Evolutionary conservation across 1,140 invertebrate species (phyloP).

Genomic region (Ips nitidus): DNA sequence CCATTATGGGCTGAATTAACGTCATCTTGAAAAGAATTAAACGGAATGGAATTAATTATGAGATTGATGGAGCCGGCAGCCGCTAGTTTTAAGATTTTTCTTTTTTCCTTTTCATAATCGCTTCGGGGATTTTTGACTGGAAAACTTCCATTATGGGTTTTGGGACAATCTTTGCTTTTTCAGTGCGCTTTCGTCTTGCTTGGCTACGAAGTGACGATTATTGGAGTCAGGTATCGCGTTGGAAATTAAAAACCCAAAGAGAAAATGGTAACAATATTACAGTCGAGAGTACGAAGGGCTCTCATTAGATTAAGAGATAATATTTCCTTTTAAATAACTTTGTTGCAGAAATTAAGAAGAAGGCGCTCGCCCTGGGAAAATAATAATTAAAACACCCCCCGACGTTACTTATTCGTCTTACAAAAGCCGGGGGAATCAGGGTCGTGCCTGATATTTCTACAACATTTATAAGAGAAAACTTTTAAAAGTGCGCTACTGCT

Average conservation of each 20-base stretch:
- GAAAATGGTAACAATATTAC: slow-evolving; percentile 9
- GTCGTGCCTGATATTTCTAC: not conserved
- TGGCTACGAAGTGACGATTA: not conserved
- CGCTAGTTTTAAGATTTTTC: slow-evolving; percentile 40
- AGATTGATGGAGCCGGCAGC: slow-evolving; percentile 50
- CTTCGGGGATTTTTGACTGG: slow-evolving; percentile 1
- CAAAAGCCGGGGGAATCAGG: slow-evolving; percentile 29
- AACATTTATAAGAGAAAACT: too few relatives aligned
- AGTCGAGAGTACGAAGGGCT: slow-evolving; percentile 9
- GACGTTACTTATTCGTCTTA: slow-evolving; percentile 46
- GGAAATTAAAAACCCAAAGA: slow-evolving; percentile 21
- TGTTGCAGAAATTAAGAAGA: slow-evolving; percentile 38
- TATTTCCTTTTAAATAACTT: slow-evolving; percentile 41
- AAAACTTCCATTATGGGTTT: slow-evolving; percentile 19
- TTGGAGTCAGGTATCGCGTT: slow-evolving; percentile 15
- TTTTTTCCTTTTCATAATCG: slow-evolving; percentile 19
- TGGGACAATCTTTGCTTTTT: slow-evolving; percentile 20
- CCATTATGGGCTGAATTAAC: slow-evolving; percentile 53
- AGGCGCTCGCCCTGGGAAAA: slow-evolving; percentile 39
- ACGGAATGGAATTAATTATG: slow-evolving; percentile 55
- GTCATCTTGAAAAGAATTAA: slow-evolving; percentile 55
- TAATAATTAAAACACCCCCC: slow-evolving; percentile 45
- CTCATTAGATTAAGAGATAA: slow-evolving; percentile 40
- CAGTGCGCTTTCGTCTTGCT: not conserved
- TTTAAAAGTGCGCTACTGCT: not conserved